Percentiles rank a stretch among this genome's conserved stretches.
These are phyloP conservation scores for Synergus gifuensis DNA, from an alignment of 2,888 invertebrate species.

Conservation along the genomic window DNA sequence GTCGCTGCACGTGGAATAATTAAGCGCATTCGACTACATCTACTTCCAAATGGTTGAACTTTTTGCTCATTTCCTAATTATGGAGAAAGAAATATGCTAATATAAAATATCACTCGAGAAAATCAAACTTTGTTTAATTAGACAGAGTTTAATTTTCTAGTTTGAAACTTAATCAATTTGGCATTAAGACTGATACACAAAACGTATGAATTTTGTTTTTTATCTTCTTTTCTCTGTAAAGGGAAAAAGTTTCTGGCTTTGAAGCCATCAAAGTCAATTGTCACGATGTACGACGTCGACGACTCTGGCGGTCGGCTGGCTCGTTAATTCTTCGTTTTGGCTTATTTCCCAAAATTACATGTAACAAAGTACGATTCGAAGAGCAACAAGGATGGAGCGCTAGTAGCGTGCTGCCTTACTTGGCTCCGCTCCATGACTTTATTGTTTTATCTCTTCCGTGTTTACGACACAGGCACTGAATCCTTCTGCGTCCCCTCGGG, in stretches of 20 bases:
- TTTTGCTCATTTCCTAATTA: not conserved
- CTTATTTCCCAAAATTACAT: constrained; percentile 28
- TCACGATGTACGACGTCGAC: not conserved
- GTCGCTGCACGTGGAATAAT: constrained; percentile 14
- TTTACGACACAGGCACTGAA: constrained; percentile 26
- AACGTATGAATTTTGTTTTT: not conserved
- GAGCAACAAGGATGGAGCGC: constrained; percentile 37
- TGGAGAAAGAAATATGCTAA: too few relatives aligned
- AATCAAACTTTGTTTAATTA: too few relatives aligned
- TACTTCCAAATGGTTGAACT: not conserved
- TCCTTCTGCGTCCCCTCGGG: not conserved
- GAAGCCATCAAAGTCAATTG: not conserved
- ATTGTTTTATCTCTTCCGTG: constrained; percentile 69
- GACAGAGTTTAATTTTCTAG: too few relatives aligned
- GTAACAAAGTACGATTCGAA: constrained; percentile 15
- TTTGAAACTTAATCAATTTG: too few relatives aligned
- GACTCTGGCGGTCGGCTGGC: not conserved
- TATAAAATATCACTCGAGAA: too few relatives aligned
- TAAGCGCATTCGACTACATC: constrained; percentile 10
- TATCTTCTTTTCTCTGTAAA: not conserved
- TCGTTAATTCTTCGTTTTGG: constrained; percentile 27
- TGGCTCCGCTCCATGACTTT: constrained; percentile 70
- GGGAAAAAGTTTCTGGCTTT: not conserved
- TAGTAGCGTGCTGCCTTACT: constrained; percentile 56
- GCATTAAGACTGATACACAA: too few relatives aligned